Evolutionary conservation across 2,888 invertebrate genomes (phyloP).

Genomic region (Perdita meconis): DNA sequence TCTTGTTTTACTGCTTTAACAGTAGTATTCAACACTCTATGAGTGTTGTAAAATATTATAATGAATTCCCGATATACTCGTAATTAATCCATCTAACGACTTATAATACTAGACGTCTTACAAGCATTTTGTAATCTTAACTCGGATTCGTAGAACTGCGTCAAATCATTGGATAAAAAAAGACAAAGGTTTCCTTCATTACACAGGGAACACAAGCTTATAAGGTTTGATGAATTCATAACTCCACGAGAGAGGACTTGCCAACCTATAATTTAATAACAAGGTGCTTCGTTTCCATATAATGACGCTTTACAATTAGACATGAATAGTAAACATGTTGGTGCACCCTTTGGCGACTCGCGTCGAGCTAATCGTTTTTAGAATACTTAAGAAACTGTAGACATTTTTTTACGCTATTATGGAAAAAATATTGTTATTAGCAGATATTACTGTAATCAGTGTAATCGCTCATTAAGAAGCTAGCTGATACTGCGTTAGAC

Average conservation of each 20-base stretch:
- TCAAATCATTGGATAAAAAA: constrained; percentile 22
- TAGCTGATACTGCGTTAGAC: too few relatives aligned
- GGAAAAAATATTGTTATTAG: too few relatives aligned
- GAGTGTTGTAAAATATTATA: too few relatives aligned
- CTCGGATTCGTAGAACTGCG: neutral
- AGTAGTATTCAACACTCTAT: too few relatives aligned
- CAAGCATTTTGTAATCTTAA: neutral
- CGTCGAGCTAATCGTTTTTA: neutral
- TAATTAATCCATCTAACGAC: too few relatives aligned
- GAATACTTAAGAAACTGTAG: constrained; percentile 3
- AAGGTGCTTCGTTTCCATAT: constrained; percentile 35
- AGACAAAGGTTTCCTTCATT: constrained; percentile 33
- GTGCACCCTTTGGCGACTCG: neutral
- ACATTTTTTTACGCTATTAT: neutral
- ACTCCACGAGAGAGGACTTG: neutral
- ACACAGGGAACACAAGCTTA: constrained; percentile 11
- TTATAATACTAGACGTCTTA: neutral
- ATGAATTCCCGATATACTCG: too few relatives aligned
- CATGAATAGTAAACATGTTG: constrained; percentile 18
- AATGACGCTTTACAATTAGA: constrained; percentile 19
- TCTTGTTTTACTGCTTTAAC: too few relatives aligned
- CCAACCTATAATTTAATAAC: constrained; percentile 40
- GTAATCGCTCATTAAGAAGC: too few relatives aligned
- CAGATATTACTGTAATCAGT: too few relatives aligned
- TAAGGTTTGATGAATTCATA: constrained; percentile 21